Conservation (phyloP, 2,888 invertebrate genomes). For the Drosophila greeni region DNA sequence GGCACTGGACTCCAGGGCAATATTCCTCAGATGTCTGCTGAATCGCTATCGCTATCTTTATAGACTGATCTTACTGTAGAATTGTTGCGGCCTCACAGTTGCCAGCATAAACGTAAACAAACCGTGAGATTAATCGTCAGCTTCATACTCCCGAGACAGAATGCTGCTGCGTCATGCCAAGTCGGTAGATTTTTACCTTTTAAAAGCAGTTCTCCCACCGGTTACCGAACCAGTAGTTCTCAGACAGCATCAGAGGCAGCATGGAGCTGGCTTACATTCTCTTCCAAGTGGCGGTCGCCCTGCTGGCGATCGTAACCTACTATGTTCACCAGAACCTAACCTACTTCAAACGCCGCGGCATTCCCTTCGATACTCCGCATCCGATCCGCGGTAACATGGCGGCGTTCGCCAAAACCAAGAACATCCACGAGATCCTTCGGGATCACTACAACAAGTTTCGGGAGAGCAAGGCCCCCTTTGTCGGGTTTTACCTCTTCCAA, state of each 20-base stretch:
- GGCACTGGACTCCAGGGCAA: neutral
- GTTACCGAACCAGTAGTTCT: neutral
- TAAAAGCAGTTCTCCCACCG: constrained; percentile 13
- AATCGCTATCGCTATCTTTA: neutral
- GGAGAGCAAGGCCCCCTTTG: constrained; percentile 44
- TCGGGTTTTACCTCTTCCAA: constrained; percentile 62
- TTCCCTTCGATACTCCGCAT: constrained; percentile 40
- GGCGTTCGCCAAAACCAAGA: constrained; percentile 14
- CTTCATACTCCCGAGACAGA: neutral
- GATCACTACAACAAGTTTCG: constrained; percentile 50
- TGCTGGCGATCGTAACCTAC: constrained; percentile 31
- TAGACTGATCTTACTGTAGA: neutral
- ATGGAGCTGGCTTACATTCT: constrained; percentile 37
- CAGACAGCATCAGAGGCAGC: neutral
- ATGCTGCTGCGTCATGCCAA: constrained; percentile 26
- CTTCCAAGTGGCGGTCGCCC: constrained; percentile 36
- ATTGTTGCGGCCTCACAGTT: constrained; percentile 8
- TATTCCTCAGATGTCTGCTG: neutral
- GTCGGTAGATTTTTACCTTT: constrained; percentile 1
- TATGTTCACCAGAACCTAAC: constrained; percentile 29
- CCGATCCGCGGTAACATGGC: constrained; percentile 50
- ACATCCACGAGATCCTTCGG: constrained; percentile 24
- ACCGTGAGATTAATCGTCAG: constrained; percentile 10
- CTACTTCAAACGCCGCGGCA: constrained; percentile 38
- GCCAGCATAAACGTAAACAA: constrained; percentile 20